phyloP scores from a whole-genome alignment of 2,113 vertebrate genomes.

The Smithornis capensis region DNA sequence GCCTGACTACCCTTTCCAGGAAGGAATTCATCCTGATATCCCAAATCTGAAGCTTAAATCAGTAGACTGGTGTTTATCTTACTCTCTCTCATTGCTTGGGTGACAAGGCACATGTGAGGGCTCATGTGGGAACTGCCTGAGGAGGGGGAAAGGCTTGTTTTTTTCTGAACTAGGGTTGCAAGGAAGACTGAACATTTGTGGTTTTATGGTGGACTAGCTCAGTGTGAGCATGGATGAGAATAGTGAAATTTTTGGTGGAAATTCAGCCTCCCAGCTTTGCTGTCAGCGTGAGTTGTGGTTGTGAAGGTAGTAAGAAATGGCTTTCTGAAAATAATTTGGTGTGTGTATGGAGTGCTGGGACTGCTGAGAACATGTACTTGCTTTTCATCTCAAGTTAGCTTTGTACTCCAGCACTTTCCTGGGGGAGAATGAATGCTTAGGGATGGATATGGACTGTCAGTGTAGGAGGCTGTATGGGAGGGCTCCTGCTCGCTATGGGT shows the following conservation, averaged over 20 bases:
- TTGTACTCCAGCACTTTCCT: neutral
- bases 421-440: rapidly evolving
- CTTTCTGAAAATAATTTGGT: neutral
- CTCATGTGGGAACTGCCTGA: neutral
- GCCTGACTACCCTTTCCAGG: neutral
- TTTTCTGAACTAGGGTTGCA: neutral
- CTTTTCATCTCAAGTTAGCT: neutral
- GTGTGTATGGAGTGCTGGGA: neutral
- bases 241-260: neutral
- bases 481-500: neutral
- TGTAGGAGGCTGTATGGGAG: neutral
- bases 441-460: neutral
- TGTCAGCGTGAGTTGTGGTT: neutral
- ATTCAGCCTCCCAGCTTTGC: neutral
- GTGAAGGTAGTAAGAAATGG: neutral
- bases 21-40: neutral
- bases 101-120: neutral
- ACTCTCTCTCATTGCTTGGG: neutral
- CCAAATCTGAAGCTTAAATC: neutral
- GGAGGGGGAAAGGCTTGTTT: neutral
- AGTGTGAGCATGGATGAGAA: neutral
- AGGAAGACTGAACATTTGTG: neutral
- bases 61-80: neutral
- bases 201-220: neutral
- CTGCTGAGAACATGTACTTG: neutral